Conservation (phyloP, 2,113 vertebrate species). For the Ctenomys sociabilis region DNA sequence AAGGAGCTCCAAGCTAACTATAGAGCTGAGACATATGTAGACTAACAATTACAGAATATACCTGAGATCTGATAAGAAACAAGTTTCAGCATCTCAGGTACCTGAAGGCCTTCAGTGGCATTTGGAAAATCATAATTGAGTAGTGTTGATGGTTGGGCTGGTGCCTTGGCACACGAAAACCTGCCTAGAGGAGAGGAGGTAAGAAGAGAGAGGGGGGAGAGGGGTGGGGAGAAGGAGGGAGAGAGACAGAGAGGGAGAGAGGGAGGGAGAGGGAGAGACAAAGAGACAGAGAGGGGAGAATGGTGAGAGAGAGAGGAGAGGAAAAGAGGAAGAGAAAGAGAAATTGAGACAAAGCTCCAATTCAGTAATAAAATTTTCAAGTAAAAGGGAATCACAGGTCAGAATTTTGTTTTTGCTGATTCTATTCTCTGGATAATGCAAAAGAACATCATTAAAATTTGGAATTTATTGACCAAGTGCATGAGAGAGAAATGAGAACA, state of each 20-base stretch:
- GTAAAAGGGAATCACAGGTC: background rate
- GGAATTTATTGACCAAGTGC: background rate
- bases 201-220: background rate
- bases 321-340: background rate
- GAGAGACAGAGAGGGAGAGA: background rate
- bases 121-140: slow-evolving; percentile 19
- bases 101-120: background rate
- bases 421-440: background rate
- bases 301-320: background rate
- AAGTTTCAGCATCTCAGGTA: background rate
- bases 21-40: background rate
- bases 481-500: background rate
- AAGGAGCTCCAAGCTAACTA: background rate
- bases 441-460: background rate
- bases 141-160: background rate
- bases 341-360: background rate
- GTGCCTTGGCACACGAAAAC: background rate
- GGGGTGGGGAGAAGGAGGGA: background rate
- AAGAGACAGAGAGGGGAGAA: background rate
- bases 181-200: background rate
- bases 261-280: background rate
- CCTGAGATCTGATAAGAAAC: background rate
- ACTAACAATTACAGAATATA: background rate
- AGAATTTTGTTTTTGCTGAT: background rate
- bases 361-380: background rate